Base-by-base conservation (phyloP, 2,888 invertebrate species). In the Drosophila subquinaria region DNA sequence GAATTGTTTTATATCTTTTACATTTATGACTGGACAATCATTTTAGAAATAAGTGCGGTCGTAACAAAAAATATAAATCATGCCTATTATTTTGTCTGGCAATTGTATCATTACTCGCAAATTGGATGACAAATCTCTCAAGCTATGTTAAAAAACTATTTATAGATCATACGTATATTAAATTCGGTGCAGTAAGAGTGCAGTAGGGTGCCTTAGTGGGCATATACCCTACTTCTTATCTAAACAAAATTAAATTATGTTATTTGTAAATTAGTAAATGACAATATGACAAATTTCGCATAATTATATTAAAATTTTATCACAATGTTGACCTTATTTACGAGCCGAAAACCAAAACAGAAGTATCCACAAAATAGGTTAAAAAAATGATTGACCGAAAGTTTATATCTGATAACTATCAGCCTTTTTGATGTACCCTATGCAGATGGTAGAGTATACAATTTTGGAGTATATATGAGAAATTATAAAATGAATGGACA, bases 111-210 rank as follows among this genome's bases (percentile, higher is more conserved):
- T 64, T 69, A 45, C n/a, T 38, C n/a, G n/a, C n/a, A 13, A 50
- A 61, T 33, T 30, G 42, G 23, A 60, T 79, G 76, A 60, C 65
- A 47, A 40, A 57, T 76, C 57, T 79, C 53, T 42, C 10, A 43
- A 33, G 55, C 27, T 62, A 27, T 40, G 35, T 27, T 27, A 9
- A 15, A 42, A 43, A 42, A 53, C n/a, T 27, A 17, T 56, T 38
- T 36, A 47, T 8, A 51, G 42, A 9, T 17, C 2, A 13, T 15
- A 13, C n/a, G 9, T 4, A 51, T 23, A 69, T 60, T 45, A 62
- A 73, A 50, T 47, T 40, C 23, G 40, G 33, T 59, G 73, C 69
- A 73, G 5, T 56, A 70, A 35, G 36, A 20, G 6, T 65, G 36
- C 36, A 17, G 17, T 17, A 23, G 23, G 23, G 6, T 65, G 36